Conservation (phyloP, 2,888 invertebrate genomes). For the Dermolepida albohirtum region DNA sequence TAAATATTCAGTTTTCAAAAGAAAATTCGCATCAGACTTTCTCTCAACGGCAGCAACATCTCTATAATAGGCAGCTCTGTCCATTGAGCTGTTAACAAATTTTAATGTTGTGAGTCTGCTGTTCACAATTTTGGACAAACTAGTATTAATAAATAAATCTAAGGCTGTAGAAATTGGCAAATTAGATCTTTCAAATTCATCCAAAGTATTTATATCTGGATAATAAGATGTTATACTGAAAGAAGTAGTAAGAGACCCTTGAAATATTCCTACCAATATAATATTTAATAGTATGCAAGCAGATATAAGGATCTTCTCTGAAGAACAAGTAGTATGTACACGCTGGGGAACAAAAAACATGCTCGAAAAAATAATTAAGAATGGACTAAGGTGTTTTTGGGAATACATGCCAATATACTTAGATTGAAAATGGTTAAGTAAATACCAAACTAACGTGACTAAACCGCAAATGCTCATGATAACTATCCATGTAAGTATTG, state of each 20-base stretch:
- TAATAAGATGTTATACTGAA: constrained; percentile 64
- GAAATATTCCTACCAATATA: constrained; percentile 62
- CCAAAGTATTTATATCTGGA: constrained; percentile 64
- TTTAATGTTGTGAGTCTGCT: constrained; percentile 50
- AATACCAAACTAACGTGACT: constrained; percentile 22
- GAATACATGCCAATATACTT: constrained; percentile 2
- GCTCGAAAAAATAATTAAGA: constrained; percentile 29
- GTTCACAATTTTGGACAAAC: constrained; percentile 49
- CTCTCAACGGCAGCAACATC: constrained; percentile 59
- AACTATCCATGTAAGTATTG: constrained; percentile 46
- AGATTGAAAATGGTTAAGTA: constrained; percentile 11
- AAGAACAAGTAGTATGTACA: constrained; percentile 13
- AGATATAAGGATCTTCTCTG: constrained; percentile 55
- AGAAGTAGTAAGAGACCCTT: constrained; percentile 64
- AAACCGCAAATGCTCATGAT: constrained; percentile 37
- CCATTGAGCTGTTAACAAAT: constrained; percentile 43
- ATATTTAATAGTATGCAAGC: constrained; percentile 61
- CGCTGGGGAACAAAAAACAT: constrained; percentile 37
- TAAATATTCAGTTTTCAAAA: constrained; percentile 56
- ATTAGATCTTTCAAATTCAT: constrained; percentile 62
- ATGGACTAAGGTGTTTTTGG: constrained; percentile 2
- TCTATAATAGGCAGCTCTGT: constrained; percentile 48
- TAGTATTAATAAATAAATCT: constrained; percentile 58
- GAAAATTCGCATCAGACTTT: constrained; percentile 58
- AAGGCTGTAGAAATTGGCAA: constrained; percentile 59